A percentile compares a stretch with the other conserved stretches of the same genome.
Conservation (phyloP, 1,140 invertebrate genomes). For the Aphidius gifuensis region DNA sequence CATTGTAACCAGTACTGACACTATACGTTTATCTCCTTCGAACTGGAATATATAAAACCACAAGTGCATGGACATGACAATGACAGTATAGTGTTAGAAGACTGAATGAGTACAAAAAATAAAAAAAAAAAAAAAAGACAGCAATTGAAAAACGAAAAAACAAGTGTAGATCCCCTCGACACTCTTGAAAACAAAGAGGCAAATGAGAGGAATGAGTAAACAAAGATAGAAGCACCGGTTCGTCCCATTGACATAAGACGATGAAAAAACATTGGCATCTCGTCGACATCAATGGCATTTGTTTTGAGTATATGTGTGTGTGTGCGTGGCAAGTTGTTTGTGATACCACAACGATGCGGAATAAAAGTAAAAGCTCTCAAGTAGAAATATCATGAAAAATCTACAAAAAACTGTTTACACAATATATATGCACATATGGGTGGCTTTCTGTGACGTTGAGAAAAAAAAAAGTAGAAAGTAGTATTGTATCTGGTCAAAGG, state of each 20-base stretch:
- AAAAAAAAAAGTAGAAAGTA: neutral
- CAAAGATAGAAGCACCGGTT: neutral
- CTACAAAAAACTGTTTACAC: too few relatives aligned
- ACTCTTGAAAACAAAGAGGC: constrained; percentile 1
- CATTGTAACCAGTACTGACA: neutral
- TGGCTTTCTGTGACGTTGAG: neutral
- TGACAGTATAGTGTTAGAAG: too few relatives aligned
- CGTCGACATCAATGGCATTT: neutral
- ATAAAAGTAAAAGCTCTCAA: too few relatives aligned
- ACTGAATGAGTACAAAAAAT: too few relatives aligned
- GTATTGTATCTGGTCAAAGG: neutral
- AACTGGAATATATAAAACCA: constrained; percentile 15
- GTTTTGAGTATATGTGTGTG: too few relatives aligned
- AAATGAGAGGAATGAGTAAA: too few relatives aligned
- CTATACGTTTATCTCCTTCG: constrained; percentile 15
- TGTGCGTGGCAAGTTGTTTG: too few relatives aligned
- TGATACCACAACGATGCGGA: too few relatives aligned
- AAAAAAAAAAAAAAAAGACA: too few relatives aligned
- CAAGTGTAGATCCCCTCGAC: neutral
- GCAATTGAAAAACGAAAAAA: too few relatives aligned
- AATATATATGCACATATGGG: neutral
- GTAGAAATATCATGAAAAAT: too few relatives aligned
- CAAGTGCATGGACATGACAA: constrained; percentile 9
- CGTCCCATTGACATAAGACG: constrained; percentile 9
- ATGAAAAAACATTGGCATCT: constrained; percentile 22